Evolutionary conservation across 2,797 vertebrate species (phyloP).

Genomic region (Schizothorax lantsangensis): DNA sequence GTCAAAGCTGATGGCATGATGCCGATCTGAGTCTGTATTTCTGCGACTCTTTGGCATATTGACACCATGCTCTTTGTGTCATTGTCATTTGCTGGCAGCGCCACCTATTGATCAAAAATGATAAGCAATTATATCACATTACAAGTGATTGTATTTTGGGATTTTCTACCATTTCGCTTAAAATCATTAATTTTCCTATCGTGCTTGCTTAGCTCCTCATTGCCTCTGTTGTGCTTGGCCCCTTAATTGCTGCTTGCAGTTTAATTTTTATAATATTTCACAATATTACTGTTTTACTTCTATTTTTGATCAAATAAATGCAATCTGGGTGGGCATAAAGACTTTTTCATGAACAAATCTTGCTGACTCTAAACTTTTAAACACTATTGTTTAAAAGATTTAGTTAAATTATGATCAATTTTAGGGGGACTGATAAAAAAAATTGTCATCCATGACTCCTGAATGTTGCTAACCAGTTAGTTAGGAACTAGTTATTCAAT

Average conservation of each 20-base stretch:
- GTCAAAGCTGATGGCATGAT: neutral
- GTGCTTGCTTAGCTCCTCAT: neutral
- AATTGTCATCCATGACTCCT: neutral
- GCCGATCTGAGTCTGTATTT: neutral
- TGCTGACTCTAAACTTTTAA: neutral
- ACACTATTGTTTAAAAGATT: neutral
- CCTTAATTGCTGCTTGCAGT: neutral
- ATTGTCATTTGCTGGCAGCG: neutral
- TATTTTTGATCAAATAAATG: neutral
- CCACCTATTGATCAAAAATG: neutral
- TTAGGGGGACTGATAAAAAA: neutral
- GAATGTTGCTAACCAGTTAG: neutral
- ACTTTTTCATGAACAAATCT: neutral
- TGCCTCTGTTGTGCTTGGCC: neutral
- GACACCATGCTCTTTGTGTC: neutral
- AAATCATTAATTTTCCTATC: too few species aligned
- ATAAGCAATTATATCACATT: neutral
- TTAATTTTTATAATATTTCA: neutral
- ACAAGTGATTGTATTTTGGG: neutral
- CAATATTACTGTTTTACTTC: neutral
- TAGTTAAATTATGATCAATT: neutral
- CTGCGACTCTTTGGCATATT: neutral
- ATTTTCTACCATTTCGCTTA: neutral
- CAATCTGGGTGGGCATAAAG: neutral
- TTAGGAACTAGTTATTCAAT: neutral